Base-by-base conservation (phyloP, 2,888 invertebrate species). In the Pachydiplax longipennis region DNA sequence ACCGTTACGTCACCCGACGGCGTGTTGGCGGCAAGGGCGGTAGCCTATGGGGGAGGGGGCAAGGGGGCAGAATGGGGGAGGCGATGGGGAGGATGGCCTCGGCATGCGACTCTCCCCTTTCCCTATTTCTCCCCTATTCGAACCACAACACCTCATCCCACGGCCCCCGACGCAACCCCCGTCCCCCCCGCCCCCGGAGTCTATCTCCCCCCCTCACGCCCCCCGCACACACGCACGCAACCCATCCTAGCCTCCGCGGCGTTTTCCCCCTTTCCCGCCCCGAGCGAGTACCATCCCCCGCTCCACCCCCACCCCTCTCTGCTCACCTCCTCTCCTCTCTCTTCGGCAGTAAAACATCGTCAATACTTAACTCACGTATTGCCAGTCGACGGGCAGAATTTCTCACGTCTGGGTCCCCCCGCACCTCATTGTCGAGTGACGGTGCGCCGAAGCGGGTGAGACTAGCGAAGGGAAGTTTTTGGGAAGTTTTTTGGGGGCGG, bases 301-400 rank as follows among this genome's bases (percentile, higher is more conserved):
- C 58, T 31, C 87, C 40, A 8, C 61, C 65, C 37, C 87, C n/a
- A 35, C 37, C 61, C 37, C 65, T 18, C 65, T 18, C 83, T 53
- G 31, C 35, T 58, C 87, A 13, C 53, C 3, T 22, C 10, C 53
- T 35, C 58, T 37, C 83, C 58, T 35, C 61, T 48, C 58, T 58
- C 73, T 73, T 73, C 37, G 31, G 61, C 61, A 61, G 22, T 61
- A 87, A 87, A 87, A 61, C 87, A 87, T 87, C 87, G 87, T 87
- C 87, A 87, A 87, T 87, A 87, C 87, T 87, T 87, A 87, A 87
- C 87, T 87, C 87, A 87, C 87, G 87, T 87, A 87, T 87, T 87
- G 87, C 87, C 87, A 87, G 87, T 87, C 87, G 87, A 87, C 87
- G 87, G 87, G 87, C 87, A 87, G 87, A 87, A 87, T 87, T 87